Evolutionary conservation across 2,113 vertebrate genomes (phyloP), one percentile per base, ranked within the genome.

Genomic region (Pyxicephalus adspersus): DNA sequence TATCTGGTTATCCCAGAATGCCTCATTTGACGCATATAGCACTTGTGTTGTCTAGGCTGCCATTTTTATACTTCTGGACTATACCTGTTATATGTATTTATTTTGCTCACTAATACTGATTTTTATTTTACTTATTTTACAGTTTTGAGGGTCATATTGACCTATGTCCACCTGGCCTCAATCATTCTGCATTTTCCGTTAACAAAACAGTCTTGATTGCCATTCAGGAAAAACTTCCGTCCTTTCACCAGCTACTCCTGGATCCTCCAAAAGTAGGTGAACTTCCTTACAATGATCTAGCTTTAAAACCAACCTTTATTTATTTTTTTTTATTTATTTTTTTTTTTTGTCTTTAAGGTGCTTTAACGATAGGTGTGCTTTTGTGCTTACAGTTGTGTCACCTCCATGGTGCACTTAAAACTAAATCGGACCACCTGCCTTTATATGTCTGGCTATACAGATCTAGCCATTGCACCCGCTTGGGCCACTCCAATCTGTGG

Each of bases 141-240:
- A 99, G 98, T 82, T 99, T 98, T 89, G 98, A 99, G 90, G 97
- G 98, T 73, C 97, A 99, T 83, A 91, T 96, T 93, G 98, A 99
- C 22, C 90, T 94, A 57, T 98, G 96, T 83, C 95, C 97, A 38
- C 96, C 97, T 71, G 96, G 97, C 80, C 94, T 98, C 94, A 96
- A 90, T 83, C 95, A 96, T 85, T 95, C 97, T 26, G 94, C 95
- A 4, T 97, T 96, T 80, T 95, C 92, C 0, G 96, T 99, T 88
- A 99, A 94, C 86, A 97, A 95, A 89, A 98, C 94, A 88, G 97
- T 98, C 84, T 89, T 99, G 84, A 95, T 98, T 90, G 97, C 97
- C 70, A 97, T 99, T 88, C 95, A 94, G 91, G 93, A 95, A 82
- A 85, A 96, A 87, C 96, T 99, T 75, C 93, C 96, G 83, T 95